These are phyloP conservation scores for Uloborus plumipes DNA, from an alignment of 2,888 invertebrate species.

Conservation along the genomic window DNA sequence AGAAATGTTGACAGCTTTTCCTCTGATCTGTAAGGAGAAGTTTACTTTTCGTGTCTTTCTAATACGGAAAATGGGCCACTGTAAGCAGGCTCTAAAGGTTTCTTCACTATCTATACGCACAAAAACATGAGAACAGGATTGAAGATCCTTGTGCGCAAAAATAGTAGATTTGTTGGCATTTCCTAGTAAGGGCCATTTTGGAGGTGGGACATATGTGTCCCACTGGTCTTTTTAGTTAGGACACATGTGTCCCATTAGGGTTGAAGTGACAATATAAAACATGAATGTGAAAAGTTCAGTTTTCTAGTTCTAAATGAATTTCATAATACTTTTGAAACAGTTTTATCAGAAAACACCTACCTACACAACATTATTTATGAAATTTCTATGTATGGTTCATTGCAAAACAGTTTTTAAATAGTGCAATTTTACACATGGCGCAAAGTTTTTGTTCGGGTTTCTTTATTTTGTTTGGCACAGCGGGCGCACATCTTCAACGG, in stretches of 20 bases:
- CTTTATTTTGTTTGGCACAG: too few species aligned
- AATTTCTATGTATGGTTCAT: too few species aligned
- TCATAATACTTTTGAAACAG: too few species aligned
- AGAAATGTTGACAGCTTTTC: neutral
- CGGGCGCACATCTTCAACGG: conserved; percentile 19
- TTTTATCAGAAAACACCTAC: too few species aligned
- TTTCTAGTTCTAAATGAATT: too few species aligned
- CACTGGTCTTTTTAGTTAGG: neutral
- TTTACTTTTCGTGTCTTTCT: conserved; percentile 8
- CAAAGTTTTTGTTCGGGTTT: too few species aligned
- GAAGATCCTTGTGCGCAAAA: conserved; percentile 8
- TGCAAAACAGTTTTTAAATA: too few species aligned
- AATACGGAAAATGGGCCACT: neutral
- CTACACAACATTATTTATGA: conserved; percentile 44
- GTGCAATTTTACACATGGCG: too few species aligned
- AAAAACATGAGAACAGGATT: conserved; percentile 13
- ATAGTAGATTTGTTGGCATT: neutral
- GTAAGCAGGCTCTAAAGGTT: neutral
- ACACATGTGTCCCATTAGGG: conserved; percentile 29
- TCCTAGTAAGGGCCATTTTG: too few species aligned
- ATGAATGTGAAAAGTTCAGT: too few species aligned
- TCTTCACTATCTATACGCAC: neutral
- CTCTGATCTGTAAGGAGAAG: neutral
- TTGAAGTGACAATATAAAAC: too few species aligned
- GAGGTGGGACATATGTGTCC: too few species aligned